Base-by-base conservation (phyloP, 2,888 invertebrate genomes). In the Onchidella celtica region DNA sequence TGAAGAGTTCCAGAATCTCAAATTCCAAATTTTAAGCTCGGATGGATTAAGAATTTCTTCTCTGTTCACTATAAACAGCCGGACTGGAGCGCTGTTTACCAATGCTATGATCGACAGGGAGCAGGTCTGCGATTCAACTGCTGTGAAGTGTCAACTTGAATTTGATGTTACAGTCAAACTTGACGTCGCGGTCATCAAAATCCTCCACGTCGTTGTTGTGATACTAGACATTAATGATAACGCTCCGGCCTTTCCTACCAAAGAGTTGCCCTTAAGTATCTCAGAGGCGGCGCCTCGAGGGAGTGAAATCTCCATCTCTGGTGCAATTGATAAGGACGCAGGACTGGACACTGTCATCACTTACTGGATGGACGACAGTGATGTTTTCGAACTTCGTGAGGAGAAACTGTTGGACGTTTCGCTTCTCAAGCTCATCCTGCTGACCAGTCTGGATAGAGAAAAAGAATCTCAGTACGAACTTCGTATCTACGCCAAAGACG, bases 201-300 rank as follows among this genome's bases (percentile, higher is more conserved):
- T 90, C 36, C 85, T 88, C 61, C 85, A 86, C 6, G 86, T 89
- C 2, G 84, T 81, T 69, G 86, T 90, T 40, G 81, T 87, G 21
- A 84, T 90, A 29, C 83, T 84, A 3, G 90, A 90, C 77, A 86
- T 84, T 69, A 90, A 90, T 79, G 90, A 90, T 74, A 88, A 89
- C 82, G 81, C 86, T 27, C 90, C 90, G 27, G 80, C 76, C 47
- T 90, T 90, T 73, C 86, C 87, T 0, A 83, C 79, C 59, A 81
- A 76, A 75, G 82, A 85, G 68, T 84, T 88, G 36, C 81, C 70
- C 34, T 82, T 89, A 29, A 80, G 83, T 24, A 85, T 90, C 32
- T 82, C 86, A 6, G 90, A 90, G 82, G 85, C 86, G 61, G 86
- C 86, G 21, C 85, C 83, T 1, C 84, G 84, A 29, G 86, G 86